Base-by-base conservation (phyloP, 2,888 invertebrate genomes). In the Muschampia staudingeri region DNA sequence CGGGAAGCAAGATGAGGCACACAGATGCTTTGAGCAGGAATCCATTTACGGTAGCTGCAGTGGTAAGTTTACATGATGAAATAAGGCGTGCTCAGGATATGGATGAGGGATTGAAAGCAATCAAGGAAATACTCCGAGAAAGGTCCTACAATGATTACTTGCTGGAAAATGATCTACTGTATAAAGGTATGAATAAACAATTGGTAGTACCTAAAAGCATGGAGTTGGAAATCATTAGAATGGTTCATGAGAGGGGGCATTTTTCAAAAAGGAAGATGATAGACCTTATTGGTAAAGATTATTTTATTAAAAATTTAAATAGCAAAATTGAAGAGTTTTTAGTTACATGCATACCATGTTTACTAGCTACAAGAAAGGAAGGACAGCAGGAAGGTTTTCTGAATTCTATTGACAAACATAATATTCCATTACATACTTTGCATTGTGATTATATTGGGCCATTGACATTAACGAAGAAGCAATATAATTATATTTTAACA, bases 1-100 rank as follows among this genome's bases (percentile, higher is more conserved):
- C 87, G 12, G 89, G 88, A 12, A 52, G 52, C 52, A 14, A 14
- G 16, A 52, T 52, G 52, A 12, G 52, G 6, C 52, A 52, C 52
- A 52, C 52, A 16, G 52, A 52, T 52, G 52, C 52, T n/a, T 52
- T 52, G 14, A 52, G 52, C 6, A 52, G 52, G 6, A 52, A 52
- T 6, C 52, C 52, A 52, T 5, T 14, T 52, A n/a, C 52, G 0
- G 16, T 52, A 16, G 52, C 52, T 12, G 14, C 14, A 14, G 52
- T 52, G 52, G 52, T 52, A 16, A n/a, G 6, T 16, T 52, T 52
- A 52, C 52, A 52, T 52, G 52, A 52, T 52, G 4, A 52, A 52
- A 52, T 52, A 52, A 2, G 6, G 16, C 52, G 52, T 52, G 52
- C 52, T 14, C 52, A 52, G 52, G 16, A 52, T 14, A 14, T 6